phyloP scores from a whole-genome alignment of 2,888 invertebrate species.

The Cotesia congregata region DNA sequence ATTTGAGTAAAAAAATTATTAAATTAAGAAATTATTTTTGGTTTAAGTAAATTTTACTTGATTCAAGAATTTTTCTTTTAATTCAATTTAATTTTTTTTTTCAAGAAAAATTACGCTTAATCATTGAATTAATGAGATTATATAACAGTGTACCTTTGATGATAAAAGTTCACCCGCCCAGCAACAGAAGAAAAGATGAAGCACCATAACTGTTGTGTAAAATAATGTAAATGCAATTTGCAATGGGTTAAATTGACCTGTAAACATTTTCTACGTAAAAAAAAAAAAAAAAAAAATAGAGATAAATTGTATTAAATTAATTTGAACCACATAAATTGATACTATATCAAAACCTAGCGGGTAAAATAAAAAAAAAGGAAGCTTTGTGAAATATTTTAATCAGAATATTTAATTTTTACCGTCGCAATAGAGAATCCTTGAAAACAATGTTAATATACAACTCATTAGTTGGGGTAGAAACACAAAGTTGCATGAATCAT shows the following conservation, averaged over 20 bases:
- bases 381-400: neutral
- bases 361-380: no score
- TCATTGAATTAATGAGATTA: neutral
- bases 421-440: conserved; percentile 29
- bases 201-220: conserved; percentile 46
- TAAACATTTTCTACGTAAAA: conserved; percentile 2
- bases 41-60: no score
- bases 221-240: conserved; percentile 35
- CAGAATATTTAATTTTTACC: conserved; percentile 18
- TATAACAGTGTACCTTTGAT: conserved; percentile 33
- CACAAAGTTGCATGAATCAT: conserved; percentile 25
- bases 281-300: neutral
- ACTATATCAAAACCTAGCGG: no score
- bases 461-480: conserved; percentile 29
- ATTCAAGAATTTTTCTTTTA: no score
- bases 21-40: no score
- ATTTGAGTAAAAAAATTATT: no score
- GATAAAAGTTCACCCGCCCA: conserved; percentile 52
- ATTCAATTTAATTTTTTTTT: neutral
- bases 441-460: conserved; percentile 34
- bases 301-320: no score
- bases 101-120: neutral
- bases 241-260: conserved; percentile 38
- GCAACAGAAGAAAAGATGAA: conserved; percentile 54
- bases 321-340: no score